A percentile compares a stretch with the other conserved stretches of the same genome.
These are phyloP conservation scores for Hydriomena furcata DNA, from an alignment of 2,888 invertebrate genomes.

Conservation along the genomic window DNA sequence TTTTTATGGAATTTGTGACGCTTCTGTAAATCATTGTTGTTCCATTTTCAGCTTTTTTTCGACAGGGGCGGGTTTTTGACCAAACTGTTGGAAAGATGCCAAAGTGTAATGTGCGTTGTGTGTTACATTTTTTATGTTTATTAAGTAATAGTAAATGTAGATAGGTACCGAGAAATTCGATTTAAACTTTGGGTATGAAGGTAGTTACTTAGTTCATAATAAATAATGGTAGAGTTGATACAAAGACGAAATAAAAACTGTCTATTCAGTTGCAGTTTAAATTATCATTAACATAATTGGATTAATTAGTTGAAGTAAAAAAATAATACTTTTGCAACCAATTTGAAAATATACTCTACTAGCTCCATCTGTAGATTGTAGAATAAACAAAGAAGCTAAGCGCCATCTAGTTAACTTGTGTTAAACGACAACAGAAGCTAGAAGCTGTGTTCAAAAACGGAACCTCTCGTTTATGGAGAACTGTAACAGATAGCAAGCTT, in stretches of 20 bases:
- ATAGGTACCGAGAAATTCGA: too few relatives aligned
- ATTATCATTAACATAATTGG: neutral
- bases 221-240: too few relatives aligned
- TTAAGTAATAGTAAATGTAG: too few relatives aligned
- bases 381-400: neutral
- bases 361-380: slow-evolving; percentile 6
- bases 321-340: neutral
- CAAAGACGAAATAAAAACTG: too few relatives aligned
- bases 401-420: slow-evolving; percentile 15
- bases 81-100: slow-evolving; percentile 32
- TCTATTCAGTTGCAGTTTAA: too few relatives aligned
- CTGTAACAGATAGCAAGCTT: neutral
- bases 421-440: slow-evolving; percentile 2
- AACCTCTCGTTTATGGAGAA: neutral
- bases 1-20: slow-evolving; percentile 25
- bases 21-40: slow-evolving; percentile 33
- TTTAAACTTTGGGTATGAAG: too few relatives aligned
- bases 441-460: slow-evolving; percentile 1
- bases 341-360: neutral
- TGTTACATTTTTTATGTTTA: neutral
- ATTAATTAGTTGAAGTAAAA: neutral
- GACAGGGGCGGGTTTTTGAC: slow-evolving; percentile 23
- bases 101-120: slow-evolving; percentile 24
- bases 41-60: slow-evolving; percentile 31
- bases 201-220: too few relatives aligned